Evolutionary conservation across 1,140 invertebrate genomes (phyloP), one percentile per base, ranked within the genome.

Genomic region (Euborellia annulipes): DNA sequence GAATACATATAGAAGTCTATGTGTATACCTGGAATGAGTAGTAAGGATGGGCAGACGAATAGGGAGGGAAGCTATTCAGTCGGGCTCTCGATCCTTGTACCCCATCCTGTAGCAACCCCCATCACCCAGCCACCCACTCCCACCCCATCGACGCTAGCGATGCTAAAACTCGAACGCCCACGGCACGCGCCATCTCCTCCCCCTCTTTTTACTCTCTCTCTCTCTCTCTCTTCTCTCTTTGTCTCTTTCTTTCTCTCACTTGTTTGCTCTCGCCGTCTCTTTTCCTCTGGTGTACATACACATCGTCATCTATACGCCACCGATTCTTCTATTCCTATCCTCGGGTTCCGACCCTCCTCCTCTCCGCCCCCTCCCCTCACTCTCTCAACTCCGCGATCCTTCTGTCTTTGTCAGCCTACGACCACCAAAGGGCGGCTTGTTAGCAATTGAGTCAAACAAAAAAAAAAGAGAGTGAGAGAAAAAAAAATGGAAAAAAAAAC

Each of bases 111-210:
- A n/a, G n/a, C n/a, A n/a, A n/a, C n/a, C n/a, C n/a, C n/a, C n/a
- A n/a, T n/a, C 53, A 52, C 55, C 52, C 49, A 52, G 55, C 43
- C 46, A n/a, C 18, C n/a, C 27, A n/a, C n/a, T n/a, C n/a, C n/a
- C n/a, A n/a, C n/a, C n/a, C n/a, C n/a, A 11, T 11, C 4, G 23
- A 27, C 23, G 23, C 23, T 11, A 27, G 4, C 4, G 23, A 27
- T 27, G 23, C 23, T 27, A 27, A 27, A n/a, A 47, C 55, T 52
- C 61, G 62, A 60, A 63, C 62, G 60, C 58, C 59, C 58, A 60
- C 58, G 59, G 16, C 20, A 23, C 22, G 34, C 42, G 36, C 19
- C 17, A 40, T 38, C 32, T 34, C 16, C 43, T 9, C 40, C 1
- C 41, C 37, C 22, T 4, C 49, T 36, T 23, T 34, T 48, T 32